Percentiles rank a stretch among this genome's conserved stretches.
These are phyloP conservation scores for Parnassius orleans DNA, from an alignment of 2,888 invertebrate genomes.

Conservation along the genomic window DNA sequence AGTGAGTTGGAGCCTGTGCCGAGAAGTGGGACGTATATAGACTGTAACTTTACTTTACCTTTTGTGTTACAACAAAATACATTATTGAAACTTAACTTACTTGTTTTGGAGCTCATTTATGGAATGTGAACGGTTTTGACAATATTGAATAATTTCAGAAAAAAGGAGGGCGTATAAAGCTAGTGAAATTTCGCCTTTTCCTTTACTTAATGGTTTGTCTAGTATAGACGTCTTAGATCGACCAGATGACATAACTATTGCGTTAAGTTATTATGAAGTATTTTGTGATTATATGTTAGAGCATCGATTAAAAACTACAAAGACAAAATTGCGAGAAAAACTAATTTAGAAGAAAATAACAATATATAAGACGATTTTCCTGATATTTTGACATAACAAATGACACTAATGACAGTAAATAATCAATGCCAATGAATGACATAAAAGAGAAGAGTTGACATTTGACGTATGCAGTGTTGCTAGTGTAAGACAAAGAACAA, in stretches of 20 bases:
- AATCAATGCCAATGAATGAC: no score
- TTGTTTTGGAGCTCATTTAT: conserved; percentile 97
- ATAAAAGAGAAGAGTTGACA: no score
- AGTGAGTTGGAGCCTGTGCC: no score
- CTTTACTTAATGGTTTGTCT: conserved; percentile 95
- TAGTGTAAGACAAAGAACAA: no score
- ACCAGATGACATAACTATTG: conserved; percentile 62
- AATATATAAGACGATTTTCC: no score
- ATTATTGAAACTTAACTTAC: conserved; percentile 72
- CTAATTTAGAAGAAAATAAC: no score
- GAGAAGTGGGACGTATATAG: no score
- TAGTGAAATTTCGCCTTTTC: conserved; percentile 94
- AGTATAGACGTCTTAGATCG: conserved; percentile 89
- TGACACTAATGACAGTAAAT: no score
- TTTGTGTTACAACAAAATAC: neutral
- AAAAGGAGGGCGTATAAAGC: conserved; percentile 97
- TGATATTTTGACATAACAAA: no score
- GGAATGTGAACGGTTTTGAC: conserved; percentile 96
- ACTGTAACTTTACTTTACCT: no score
- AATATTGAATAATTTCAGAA: conserved; percentile 99
- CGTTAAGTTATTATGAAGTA: no score
- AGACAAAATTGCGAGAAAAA: neutral
- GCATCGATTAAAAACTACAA: neutral
- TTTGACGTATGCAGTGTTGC: no score
- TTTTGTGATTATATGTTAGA: neutral